Evolutionary conservation across 2,888 invertebrate species (phyloP), one percentile per base, ranked within the genome.

Genomic region (Oscheius myriophilus): DNA sequence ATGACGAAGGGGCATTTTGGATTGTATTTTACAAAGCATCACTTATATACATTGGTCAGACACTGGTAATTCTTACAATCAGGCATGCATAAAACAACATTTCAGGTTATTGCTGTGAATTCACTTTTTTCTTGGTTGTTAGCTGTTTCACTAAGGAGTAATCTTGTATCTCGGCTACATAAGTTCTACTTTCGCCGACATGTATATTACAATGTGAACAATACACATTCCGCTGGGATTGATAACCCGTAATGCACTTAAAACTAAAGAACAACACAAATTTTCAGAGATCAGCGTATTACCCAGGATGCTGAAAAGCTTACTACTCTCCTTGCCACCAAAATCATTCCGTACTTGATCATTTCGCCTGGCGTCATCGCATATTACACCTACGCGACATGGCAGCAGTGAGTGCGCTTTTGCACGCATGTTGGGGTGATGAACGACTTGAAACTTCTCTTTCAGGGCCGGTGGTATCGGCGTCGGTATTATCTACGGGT

Each of bases 301-400:
- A 88, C 89, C 14, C 89, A 90, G 79, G 90, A 90, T 85, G 88
- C 89, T 1, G 89, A 89, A 69, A 84, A 81, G 70, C 83, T 89
- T 72, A 89, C 89, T 72, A 81, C 84, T 26, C 82, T 86, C 0
- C 87, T 89, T 64, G 87, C 87, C 4, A 74, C 87, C 4, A 75
- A 72, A 21, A 73, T 82, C 25, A 58, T 81, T 3, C 81, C 81
- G 2, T 67, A 71, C 25, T 67, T 73, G 23, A 72, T 88, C n/a
- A 81, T 87, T 14, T 79, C 87, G 6, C 90, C 90, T 9, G 89
- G 89, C 78, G 88, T 88, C 39, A 89, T 90, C 53, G 87, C 82
- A 0, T 90, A 90, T 78, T 90, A 90, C 81, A 87, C 89, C 3
- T 89, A 89, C 78, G 85, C 87, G 70, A 87, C 89, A 1, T 89